Base-by-base conservation (phyloP, 2,888 invertebrate genomes). In the Choreutis nemorana region DNA sequence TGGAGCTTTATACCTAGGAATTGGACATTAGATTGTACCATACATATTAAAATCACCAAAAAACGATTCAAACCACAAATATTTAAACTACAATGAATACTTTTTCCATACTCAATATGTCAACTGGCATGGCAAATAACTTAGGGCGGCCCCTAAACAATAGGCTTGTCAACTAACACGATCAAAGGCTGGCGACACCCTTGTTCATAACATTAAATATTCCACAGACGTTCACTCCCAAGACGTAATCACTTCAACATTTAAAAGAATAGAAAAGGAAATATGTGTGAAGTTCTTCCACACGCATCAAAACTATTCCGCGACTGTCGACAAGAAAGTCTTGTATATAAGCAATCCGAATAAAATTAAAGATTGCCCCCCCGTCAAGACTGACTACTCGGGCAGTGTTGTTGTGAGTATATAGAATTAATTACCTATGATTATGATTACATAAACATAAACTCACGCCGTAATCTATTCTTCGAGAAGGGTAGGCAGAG, bases 281-380 rank as follows among this genome's bases (percentile, higher is more conserved):
- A 37, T 72, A 0, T 77, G 75, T 31, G 39, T 77, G 0, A 77
- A 73, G 22, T 77, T 77, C 44, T 73, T 72, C 41, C 45, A 49
- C 30, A 52, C 52, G 0, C 64, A 63, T 0, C 8, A 44, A 0
- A 50, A 55, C 20, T 44, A 48, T 26, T 52, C 44, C 4, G 32
- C 48, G 0, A 47, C 30, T 0, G 31, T 36, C 0, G 30, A 35
- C 0, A 44, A 54, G 2, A 61, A 50, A 14, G 47, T 71, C 0
- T 32, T 73, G 3, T 59, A 55, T 6, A 50, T 73, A n/a, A 60
- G 36, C 26, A 75, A 73, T 25, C 59, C 63, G 0, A 46, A 59
- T 0, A 70, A 64, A 18, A 35, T 39, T 12, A 70, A 68, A 34
- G 43, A 36, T 1, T 75, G 75, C 9, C 51, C 53, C 0, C 50